Conservation (phyloP, 1,140 invertebrate species). For the Eurosta solidaginis region DNA sequence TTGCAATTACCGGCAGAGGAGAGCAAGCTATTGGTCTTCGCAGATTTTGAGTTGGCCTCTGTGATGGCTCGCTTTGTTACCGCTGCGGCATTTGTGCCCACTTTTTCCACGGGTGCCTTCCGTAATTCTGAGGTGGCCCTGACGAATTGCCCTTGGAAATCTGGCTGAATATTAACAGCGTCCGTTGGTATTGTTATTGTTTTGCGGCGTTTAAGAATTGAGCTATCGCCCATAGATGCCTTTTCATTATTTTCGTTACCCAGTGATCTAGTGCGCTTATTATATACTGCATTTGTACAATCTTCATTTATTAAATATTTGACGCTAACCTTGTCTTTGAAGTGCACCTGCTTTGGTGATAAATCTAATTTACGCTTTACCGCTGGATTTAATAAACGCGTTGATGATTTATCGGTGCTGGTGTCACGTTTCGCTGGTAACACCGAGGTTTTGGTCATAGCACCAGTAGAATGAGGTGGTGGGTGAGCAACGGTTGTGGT, state of each 20-base stretch:
- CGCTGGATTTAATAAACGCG: neutral
- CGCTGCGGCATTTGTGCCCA: neutral
- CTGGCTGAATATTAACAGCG: neutral
- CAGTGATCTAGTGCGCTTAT: neutral
- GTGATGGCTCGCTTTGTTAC: neutral
- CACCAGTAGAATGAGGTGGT: too few relatives aligned
- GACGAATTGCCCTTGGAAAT: neutral
- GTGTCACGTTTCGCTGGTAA: neutral
- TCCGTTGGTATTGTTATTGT: slow-evolving; percentile 1
- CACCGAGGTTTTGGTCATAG: neutral
- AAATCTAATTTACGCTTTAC: neutral
- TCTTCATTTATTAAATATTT: slow-evolving; percentile 3
- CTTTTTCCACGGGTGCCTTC: neutral
- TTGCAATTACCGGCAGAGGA: neutral
- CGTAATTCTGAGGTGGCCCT: neutral
- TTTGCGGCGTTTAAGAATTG: neutral
- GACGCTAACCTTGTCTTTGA: neutral
- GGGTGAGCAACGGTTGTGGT: too few relatives aligned
- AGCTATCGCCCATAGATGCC: too few relatives aligned
- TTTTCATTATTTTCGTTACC: neutral
- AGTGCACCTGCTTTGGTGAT: neutral
- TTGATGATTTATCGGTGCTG: neutral
- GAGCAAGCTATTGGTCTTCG: neutral
- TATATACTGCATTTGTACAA: neutral
- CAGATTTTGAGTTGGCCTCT: neutral